Conservation (phyloP, 1,140 invertebrate species). For the Myzus persicae region DNA sequence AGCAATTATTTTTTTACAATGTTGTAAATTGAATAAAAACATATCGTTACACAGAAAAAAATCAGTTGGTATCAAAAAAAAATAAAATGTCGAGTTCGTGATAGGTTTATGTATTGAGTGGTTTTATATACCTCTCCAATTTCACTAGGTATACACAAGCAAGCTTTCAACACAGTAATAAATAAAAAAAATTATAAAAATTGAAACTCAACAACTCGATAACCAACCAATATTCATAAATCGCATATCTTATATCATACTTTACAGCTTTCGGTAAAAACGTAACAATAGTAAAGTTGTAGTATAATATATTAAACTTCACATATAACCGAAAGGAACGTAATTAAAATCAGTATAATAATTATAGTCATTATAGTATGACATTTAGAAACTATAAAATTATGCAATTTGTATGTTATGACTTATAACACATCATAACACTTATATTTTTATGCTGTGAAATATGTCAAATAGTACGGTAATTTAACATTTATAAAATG, state of each 20-base stretch:
- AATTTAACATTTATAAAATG: not conserved
- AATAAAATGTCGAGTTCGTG: not conserved
- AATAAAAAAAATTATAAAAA: not conserved
- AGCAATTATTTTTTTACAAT: not conserved
- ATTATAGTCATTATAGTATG: not conserved
- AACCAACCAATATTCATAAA: not conserved
- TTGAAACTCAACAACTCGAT: not conserved
- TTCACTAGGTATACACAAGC: not conserved
- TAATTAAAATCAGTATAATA: not conserved
- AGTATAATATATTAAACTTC: not conserved
- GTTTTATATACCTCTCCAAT: not conserved
- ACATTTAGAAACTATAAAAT: conserved; percentile 13
- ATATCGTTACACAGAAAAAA: not conserved
- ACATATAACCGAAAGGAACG: not conserved
- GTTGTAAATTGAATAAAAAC: not conserved
- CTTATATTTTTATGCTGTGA: not conserved
- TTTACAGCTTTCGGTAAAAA: not conserved
- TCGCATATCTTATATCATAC: not conserved
- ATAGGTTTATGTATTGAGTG: not conserved
- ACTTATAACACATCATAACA: not conserved
- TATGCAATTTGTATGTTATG: not conserved
- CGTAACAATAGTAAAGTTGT: not conserved
- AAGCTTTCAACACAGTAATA: not conserved
- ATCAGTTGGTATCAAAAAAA: not conserved
- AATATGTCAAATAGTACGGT: not conserved